Conservation (phyloP, 2,888 invertebrate genomes). For the Brassicogethes aeneus region DNA sequence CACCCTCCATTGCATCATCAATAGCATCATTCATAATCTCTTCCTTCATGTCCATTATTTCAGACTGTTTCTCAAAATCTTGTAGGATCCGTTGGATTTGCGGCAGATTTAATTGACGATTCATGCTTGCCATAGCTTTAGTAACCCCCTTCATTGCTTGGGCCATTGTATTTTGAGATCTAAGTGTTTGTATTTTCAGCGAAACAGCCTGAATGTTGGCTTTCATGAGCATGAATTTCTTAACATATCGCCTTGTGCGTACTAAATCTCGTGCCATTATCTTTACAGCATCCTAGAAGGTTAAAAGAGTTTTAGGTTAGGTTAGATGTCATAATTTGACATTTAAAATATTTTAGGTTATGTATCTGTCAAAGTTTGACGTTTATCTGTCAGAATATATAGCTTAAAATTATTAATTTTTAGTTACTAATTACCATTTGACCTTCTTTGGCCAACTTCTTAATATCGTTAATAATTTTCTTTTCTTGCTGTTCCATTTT, state of each 20-base stretch:
- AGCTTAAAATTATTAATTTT: conserved; percentile 1
- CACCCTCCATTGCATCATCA: conserved; percentile 98
- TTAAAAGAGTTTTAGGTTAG: conserved; percentile 5
- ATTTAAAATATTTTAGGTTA: conserved; percentile 1
- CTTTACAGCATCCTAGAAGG: conserved; percentile 90
- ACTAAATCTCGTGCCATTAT: conserved; percentile 99
- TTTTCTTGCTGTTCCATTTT: conserved; percentile 99
- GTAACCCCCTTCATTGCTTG: conserved; percentile 99
- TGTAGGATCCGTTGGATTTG: conserved; percentile 96
- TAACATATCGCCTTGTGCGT: conserved; percentile 86
- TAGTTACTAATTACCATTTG: conserved; percentile 74
- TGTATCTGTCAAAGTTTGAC: no score
- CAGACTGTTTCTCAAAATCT: conserved; percentile 98
- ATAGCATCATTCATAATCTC: conserved; percentile 99
- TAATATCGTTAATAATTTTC: conserved; percentile 95
- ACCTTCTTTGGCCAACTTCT: conserved; percentile 97
- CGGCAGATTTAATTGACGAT: conserved; percentile 91
- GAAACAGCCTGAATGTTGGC: conserved; percentile 98
- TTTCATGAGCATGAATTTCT: conserved; percentile 99
- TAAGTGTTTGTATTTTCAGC: conserved; percentile 93
- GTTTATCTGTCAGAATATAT: no score
- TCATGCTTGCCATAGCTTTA: conserved; percentile 97
- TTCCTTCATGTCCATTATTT: conserved; percentile 99
- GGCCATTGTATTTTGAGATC: conserved; percentile 98
- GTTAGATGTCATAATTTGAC: not conserved